Evolutionary conservation across 2,113 vertebrate genomes (phyloP), one percentile per base, ranked within the genome.

Genomic region (Tor tambroides): DNA sequence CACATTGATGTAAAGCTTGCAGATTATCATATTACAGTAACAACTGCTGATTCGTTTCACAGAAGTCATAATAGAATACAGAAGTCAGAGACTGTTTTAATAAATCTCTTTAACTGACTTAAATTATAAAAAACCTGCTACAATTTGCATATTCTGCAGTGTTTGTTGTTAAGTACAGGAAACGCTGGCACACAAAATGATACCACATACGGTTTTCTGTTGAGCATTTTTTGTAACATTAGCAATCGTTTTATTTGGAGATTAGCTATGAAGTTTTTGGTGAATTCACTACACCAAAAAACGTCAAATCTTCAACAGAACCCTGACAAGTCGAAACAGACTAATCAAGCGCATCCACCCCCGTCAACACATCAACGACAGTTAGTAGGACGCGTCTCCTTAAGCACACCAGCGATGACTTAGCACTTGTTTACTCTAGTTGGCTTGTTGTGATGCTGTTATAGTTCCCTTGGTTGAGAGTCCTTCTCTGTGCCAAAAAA

Each of bases 311-410:
- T 85, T 85, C 30, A 79, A 51, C 78, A 77, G 69, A 72, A 80
- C 43, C 23, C 59, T 51, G 38, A 85, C 49, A 49, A 69, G 78
- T 74, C 83, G 79, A 90, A 88, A 56, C 61, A 88, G 87, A 87
- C 72, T 76, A 83, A 88, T 59, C 67, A 75, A 83, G 83, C 56
- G 83, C 86, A 88, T 85, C 89, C 87, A 83, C 89, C 89, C 63
- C 88, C 86, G 86, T 90, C 87, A 88, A 74, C 82, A 74, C 75
- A 69, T 90, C 86, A 72, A 30, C 54, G 71, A 72, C 78, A 78
- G 49, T 54, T 78, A 78, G 75, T 54, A 32, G 76, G 49, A 78
- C 4, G 49, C 17, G 30, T 54, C 28, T 51, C 41, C 74, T 76
- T 49, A 46, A 59, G 51, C 61, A 26, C 46, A 38, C 35, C 30